Percentiles rank a stretch among this genome's conserved stretches.
phyloP scores from a whole-genome alignment of 1,140 invertebrate species.

The Ruditapes philippinarum region DNA sequence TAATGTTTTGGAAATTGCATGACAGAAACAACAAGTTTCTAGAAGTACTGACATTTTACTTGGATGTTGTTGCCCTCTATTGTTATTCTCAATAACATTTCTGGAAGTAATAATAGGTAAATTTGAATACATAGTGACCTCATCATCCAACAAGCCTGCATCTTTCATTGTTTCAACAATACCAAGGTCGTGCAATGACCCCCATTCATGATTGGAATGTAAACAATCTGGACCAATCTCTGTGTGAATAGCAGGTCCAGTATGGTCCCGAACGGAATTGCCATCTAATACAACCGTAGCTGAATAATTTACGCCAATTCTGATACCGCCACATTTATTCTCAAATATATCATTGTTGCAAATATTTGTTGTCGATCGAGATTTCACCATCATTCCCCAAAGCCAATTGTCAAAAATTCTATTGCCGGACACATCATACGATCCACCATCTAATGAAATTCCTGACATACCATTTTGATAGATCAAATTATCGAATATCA shows the following conservation, averaged over 20 bases:
- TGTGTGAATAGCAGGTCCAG: slow-evolving; percentile 19
- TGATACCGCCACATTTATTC: slow-evolving; percentile 64
- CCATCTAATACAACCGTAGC: slow-evolving; percentile 48
- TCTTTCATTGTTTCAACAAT: neutral
- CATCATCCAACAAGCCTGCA: neutral
- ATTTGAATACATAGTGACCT: neutral
- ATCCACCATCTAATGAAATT: neutral
- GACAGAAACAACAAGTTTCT: slow-evolving; percentile 38
- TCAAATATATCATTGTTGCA: slow-evolving; percentile 59
- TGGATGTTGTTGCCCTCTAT: slow-evolving; percentile 22
- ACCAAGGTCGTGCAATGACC: too few species aligned
- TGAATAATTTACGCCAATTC: slow-evolving; percentile 53
- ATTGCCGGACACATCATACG: neutral
- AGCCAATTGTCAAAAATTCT: slow-evolving; percentile 43
- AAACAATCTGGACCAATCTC: neutral
- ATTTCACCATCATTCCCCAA: slow-evolving; percentile 49
- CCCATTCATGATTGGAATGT: neutral
- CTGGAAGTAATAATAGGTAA: neutral
- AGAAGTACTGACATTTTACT: neutral
- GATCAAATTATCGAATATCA: neutral
- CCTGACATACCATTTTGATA: neutral
- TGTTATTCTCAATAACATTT: neutral
- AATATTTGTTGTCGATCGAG: slow-evolving; percentile 16
- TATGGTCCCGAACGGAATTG: slow-evolving; percentile 55
- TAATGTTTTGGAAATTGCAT: neutral